These are phyloP conservation scores for Heterodera carotae DNA, from an alignment of 1,140 invertebrate species.

Conservation along the genomic window DNA sequence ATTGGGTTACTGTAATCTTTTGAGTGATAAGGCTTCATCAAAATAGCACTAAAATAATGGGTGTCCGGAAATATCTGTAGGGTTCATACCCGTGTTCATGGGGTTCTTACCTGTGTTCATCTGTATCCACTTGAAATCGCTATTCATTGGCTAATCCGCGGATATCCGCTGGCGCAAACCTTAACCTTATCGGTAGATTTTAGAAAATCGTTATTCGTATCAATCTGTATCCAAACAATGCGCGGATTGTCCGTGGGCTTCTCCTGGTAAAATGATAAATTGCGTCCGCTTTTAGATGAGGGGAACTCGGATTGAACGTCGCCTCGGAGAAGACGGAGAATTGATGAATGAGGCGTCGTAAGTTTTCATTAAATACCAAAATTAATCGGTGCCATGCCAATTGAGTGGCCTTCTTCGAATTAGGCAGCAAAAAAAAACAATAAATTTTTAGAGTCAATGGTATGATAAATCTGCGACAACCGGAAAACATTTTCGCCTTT, in stretches of 20 bases:
- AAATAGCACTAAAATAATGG: background rate
- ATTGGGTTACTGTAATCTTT: background rate
- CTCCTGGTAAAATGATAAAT: too few species aligned
- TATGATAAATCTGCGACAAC: background rate
- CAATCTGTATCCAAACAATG: too few species aligned
- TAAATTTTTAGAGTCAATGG: background rate
- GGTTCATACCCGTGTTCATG: too few species aligned
- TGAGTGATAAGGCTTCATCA: background rate
- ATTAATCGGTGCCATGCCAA: background rate
- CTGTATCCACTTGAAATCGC: too few species aligned
- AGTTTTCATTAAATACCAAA: background rate
- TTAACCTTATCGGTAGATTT: too few species aligned
- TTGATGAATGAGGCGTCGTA: background rate
- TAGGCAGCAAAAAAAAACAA: too few species aligned
- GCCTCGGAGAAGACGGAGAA: background rate
- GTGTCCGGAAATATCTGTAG: too few species aligned
- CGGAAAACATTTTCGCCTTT: background rate
- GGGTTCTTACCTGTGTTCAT: too few species aligned
- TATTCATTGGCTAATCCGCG: too few species aligned
- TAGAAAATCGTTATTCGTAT: too few species aligned
- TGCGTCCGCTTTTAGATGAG: background rate
- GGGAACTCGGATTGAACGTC: background rate
- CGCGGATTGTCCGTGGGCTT: too few species aligned
- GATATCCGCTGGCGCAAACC: too few species aligned
- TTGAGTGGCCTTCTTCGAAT: background rate